phyloP scores from a whole-genome alignment of 2,888 invertebrate genomes.

The Hypercompe scribonia region DNA sequence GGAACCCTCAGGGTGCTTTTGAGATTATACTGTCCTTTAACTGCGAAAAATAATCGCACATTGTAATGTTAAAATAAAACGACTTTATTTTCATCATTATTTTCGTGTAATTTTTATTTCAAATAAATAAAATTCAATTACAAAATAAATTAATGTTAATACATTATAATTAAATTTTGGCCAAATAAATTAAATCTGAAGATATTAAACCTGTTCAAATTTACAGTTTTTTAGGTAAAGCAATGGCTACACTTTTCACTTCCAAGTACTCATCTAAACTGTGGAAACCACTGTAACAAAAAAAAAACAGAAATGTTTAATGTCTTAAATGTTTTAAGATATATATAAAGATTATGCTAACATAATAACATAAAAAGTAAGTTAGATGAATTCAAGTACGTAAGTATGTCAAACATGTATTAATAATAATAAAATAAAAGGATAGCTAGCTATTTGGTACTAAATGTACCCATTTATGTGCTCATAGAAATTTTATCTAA shows the following conservation, averaged over 20 bases:
- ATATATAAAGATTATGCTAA: too few species aligned
- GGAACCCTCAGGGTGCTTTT: constrained; percentile 86
- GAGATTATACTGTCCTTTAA: neutral
- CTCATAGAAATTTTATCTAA: neutral
- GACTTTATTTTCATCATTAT: neutral
- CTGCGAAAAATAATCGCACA: neutral
- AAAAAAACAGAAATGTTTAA: too few species aligned
- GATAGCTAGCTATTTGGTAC: neutral
- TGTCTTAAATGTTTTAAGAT: too few species aligned
- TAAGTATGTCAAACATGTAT: too few species aligned
- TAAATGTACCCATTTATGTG: neutral
- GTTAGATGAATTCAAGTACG: too few species aligned
- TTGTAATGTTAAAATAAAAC: neutral
- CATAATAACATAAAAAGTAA: too few species aligned
- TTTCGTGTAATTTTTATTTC: neutral
- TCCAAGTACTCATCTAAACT: constrained; percentile 89
- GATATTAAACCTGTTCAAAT: too few species aligned
- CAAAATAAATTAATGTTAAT: neutral
- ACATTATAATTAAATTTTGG: neutral
- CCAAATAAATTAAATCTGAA: neutral
- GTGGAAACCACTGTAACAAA: constrained; percentile 18
- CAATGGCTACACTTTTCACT: constrained; percentile 89
- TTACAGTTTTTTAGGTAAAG: constrained; percentile 60
- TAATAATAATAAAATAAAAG: neutral
- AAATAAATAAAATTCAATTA: neutral